phyloP scores from a whole-genome alignment of 2,888 invertebrate genomes.

The Eubasilissa splendida region DNA sequence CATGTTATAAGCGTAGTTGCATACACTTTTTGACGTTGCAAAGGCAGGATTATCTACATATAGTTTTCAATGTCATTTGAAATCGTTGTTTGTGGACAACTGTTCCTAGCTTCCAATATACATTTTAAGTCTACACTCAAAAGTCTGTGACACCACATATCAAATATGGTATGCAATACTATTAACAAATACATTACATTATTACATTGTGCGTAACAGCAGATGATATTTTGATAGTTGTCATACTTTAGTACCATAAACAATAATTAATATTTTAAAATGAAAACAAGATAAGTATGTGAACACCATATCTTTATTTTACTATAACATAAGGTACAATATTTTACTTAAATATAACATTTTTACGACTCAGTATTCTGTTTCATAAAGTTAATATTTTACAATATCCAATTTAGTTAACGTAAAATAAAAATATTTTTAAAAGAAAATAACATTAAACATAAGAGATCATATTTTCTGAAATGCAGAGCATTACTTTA shows the following conservation, averaged over 20 bases:
- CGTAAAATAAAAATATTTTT: constrained; percentile 43
- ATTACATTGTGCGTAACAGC: too few relatives aligned
- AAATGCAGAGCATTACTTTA: constrained; percentile 52
- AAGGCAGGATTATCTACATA: too few relatives aligned
- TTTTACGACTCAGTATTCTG: constrained; percentile 35
- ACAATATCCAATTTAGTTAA: constrained; percentile 38
- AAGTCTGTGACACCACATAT: too few relatives aligned
- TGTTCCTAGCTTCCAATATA: too few relatives aligned
- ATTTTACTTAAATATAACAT: constrained; percentile 36
- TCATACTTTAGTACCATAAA: neutral
- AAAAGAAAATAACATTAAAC: constrained; percentile 49
- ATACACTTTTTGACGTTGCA: too few relatives aligned
- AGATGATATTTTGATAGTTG: too few relatives aligned
- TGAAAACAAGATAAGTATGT: constrained; percentile 3
- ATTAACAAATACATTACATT: too few relatives aligned
- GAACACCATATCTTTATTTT: constrained; percentile 44
- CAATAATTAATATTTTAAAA: neutral
- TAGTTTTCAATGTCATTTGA: too few relatives aligned
- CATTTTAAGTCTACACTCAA: too few relatives aligned
- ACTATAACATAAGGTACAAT: constrained; percentile 43
- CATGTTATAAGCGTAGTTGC: too few relatives aligned
- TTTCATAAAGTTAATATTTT: constrained; percentile 21
- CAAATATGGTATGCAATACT: too few relatives aligned
- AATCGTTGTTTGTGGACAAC: too few relatives aligned
- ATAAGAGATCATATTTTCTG: constrained; percentile 56